These are phyloP conservation scores for Melanostigma gelatinosum DNA, from an alignment of 2,113 vertebrate species.

Conservation along the genomic window DNA sequence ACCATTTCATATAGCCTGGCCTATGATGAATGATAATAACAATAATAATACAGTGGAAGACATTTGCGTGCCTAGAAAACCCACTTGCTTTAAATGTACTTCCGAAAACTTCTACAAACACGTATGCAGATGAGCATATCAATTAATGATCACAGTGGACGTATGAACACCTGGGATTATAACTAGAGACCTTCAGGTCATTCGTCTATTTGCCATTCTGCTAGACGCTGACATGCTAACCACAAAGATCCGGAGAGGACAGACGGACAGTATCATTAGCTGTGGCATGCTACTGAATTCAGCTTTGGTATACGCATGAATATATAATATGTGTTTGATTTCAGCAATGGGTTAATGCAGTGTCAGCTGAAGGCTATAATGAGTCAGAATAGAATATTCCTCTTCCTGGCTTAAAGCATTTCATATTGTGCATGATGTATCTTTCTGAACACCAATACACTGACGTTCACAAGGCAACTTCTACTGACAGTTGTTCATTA, in stretches of 20 bases:
- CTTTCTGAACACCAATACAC: neutral
- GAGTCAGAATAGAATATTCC: neutral
- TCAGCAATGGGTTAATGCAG: neutral
- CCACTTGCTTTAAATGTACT: constrained; percentile 68
- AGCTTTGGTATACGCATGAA: constrained; percentile 1
- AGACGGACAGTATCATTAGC: constrained; percentile 20
- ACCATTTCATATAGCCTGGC: constrained; percentile 69
- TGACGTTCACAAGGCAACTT: neutral
- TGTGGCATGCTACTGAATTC: constrained; percentile 1
- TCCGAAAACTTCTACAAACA: constrained; percentile 62
- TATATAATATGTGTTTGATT: neutral
- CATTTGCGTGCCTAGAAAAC: constrained; percentile 65
- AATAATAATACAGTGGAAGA: constrained; percentile 72
- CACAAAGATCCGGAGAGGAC: constrained; percentile 32
- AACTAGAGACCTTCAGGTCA: constrained; percentile 55
- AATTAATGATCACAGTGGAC: constrained; percentile 61
- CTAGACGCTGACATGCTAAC: constrained; percentile 34
- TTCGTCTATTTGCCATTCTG: constrained; percentile 54
- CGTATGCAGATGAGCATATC: constrained; percentile 65
- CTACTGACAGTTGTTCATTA: neutral
- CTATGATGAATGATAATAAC: constrained; percentile 78
- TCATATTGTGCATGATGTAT: neutral
- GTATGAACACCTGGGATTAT: constrained; percentile 72
- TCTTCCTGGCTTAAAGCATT: neutral
- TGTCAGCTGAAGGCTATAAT: neutral